A percentile compares a stretch with the other conserved stretches of the same genome.
These are phyloP conservation scores for Leptodactylus fallax DNA, from an alignment of 2,797 vertebrate species.

Conservation along the genomic window DNA sequence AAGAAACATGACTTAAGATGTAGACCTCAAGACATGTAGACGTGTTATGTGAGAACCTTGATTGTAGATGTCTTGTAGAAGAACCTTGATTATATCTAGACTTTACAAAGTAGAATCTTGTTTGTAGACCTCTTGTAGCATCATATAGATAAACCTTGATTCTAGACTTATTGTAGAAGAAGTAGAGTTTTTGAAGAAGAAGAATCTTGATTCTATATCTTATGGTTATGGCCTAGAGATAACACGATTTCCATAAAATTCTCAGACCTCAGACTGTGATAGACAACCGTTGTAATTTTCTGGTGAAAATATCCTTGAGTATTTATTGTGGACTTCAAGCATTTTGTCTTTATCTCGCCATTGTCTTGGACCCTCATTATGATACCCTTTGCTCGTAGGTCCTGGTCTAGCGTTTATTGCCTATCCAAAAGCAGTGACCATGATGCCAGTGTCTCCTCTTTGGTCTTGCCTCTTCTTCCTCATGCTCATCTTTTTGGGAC, in stretches of 20 bases:
- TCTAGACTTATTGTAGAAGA: background rate
- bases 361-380: background rate
- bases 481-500: constrained; percentile 88
- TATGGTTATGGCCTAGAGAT: background rate
- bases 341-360: background rate
- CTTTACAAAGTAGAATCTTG: background rate
- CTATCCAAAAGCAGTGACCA: constrained; percentile 85
- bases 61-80: background rate
- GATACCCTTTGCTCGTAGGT: constrained; percentile 74
- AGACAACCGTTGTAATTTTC: background rate
- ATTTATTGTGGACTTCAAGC: background rate
- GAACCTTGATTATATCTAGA: background rate
- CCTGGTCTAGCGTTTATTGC: constrained; percentile 86
- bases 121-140: background rate
- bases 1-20: background rate
- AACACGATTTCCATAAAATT: background rate
- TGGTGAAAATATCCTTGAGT: background rate
- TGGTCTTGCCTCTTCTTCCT: constrained; percentile 95
- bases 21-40: background rate
- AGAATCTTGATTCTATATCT: background rate
- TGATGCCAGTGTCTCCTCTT: constrained; percentile 85
- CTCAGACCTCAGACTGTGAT: background rate
- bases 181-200: background rate
- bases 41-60: too few relatives aligned
- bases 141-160: background rate